phyloP scores from a whole-genome alignment of 2,113 vertebrate genomes.

The Leiothrix lutea region DNA sequence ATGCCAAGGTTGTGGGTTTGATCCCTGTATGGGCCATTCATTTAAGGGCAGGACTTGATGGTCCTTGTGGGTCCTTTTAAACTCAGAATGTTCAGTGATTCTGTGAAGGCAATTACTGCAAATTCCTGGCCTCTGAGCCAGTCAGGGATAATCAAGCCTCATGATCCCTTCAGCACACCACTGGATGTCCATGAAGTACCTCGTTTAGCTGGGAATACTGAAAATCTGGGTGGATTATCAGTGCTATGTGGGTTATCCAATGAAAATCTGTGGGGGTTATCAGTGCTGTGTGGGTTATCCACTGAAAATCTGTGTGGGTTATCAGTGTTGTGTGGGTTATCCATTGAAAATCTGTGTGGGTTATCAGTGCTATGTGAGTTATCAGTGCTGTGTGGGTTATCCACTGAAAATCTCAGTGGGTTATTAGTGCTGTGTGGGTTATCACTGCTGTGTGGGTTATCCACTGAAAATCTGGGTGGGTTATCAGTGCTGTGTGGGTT shows the following conservation, averaged over 20 bases:
- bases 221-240: not conserved
- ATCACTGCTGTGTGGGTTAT: not conserved
- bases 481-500: not conserved
- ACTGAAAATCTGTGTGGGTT: not conserved
- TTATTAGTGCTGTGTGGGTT: not conserved
- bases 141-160: not conserved
- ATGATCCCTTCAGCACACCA: not conserved
- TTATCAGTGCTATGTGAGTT: not conserved
- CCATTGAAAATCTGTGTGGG: not conserved
- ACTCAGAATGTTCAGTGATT: not conserved
- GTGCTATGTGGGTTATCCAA: not conserved
- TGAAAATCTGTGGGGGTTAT: not conserved
- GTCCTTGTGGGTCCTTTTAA: not conserved
- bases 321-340: not conserved
- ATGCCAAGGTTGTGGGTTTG: not conserved
- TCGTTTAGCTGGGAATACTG: not conserved
- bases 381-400: not conserved
- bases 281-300: not conserved
- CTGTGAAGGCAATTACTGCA: not conserved
- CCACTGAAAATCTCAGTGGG: not conserved
- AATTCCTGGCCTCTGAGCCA: not conserved
- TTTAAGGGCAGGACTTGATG: not conserved
- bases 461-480: not conserved
- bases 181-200: not conserved
- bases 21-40: not conserved